These are phyloP conservation scores for Wiebesia pumilae DNA, from an alignment of 1,140 invertebrate genomes.

Conservation along the genomic window DNA sequence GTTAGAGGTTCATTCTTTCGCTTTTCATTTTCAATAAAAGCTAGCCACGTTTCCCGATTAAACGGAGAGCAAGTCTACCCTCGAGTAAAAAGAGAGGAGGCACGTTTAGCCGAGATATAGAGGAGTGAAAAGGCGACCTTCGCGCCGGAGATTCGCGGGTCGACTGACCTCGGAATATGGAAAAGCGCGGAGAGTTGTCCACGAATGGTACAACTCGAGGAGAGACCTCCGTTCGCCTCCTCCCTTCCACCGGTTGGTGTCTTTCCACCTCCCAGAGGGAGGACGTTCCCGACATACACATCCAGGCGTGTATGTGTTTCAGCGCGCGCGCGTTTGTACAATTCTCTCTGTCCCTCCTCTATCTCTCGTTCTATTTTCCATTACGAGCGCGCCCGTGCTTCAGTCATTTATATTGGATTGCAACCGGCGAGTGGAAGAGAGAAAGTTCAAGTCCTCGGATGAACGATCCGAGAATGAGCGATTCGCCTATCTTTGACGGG, in stretches of 20 bases:
- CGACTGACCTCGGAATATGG: constrained; percentile 59
- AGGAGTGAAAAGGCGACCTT: constrained; percentile 48
- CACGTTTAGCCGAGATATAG: too few relatives aligned
- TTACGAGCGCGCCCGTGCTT: constrained; percentile 1
- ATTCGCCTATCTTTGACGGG: not conserved
- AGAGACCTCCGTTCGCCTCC: constrained; percentile 42
- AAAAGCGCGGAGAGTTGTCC: constrained; percentile 29
- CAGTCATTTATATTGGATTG: constrained; percentile 9
- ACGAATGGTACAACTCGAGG: constrained; percentile 34
- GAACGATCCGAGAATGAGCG: not conserved
- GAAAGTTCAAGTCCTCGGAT: not conserved
- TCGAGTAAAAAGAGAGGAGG: not conserved
- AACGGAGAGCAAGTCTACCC: not conserved
- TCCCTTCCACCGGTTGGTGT: constrained; percentile 2
- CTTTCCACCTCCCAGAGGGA: constrained; percentile 10
- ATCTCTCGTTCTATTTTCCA: not conserved
- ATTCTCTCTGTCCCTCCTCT: not conserved
- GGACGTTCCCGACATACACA: not conserved
- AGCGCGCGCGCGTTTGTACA: not conserved
- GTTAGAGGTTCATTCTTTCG: not conserved
- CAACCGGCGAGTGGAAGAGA: not conserved
- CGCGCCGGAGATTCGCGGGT: constrained; percentile 60
- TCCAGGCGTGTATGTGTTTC: not conserved
- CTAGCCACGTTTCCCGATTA: not conserved
- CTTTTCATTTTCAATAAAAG: not conserved